These are phyloP conservation scores for Rhinatrema bivittatum DNA, from an alignment of 2,797 vertebrate species.

Conservation along the genomic window DNA sequence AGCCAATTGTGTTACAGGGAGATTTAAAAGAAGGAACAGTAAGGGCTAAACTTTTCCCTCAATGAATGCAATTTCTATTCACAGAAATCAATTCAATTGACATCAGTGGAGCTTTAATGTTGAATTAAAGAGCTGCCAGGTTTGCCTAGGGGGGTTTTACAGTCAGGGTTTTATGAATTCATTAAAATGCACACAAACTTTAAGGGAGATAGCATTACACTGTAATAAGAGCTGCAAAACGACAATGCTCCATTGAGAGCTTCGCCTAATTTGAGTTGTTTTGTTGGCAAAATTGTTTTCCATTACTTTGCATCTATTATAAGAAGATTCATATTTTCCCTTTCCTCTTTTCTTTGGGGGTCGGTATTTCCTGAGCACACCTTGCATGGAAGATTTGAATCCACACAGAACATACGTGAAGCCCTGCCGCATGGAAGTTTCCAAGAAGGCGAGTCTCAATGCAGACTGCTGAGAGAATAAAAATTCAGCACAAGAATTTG, in stretches of 20 bases:
- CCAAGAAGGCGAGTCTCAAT: too few species aligned
- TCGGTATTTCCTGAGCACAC: too few species aligned
- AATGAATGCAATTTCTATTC: conserved; percentile 12
- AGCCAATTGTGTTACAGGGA: not conserved
- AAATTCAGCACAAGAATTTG: too few species aligned
- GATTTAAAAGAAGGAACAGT: not conserved
- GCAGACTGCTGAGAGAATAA: too few species aligned
- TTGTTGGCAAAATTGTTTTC: conserved; percentile 51
- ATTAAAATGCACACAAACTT: conserved; percentile 53
- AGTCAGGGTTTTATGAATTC: conserved; percentile 52
- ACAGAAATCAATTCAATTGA: conserved; percentile 34
- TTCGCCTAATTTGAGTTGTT: conserved; percentile 43
- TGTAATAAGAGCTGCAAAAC: conserved; percentile 51
- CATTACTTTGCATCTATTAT: conserved; percentile 42
- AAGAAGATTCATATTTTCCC: conserved; percentile 37
- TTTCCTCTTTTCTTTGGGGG: too few species aligned
- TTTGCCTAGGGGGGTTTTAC: conserved; percentile 38
- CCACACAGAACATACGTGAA: too few species aligned
- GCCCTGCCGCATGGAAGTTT: too few species aligned
- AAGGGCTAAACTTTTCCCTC: not conserved
- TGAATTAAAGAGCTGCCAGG: conserved; percentile 44
- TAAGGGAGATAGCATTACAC: conserved; percentile 45
- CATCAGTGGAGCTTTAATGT: conserved; percentile 44
- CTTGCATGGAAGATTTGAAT: too few species aligned
- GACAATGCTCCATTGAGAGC: conserved; percentile 45